Percentiles rank a stretch among this genome's conserved stretches.
These are phyloP conservation scores for Stratiolaelaps scimitus DNA, from an alignment of 1,140 invertebrate species.

Conservation along the genomic window DNA sequence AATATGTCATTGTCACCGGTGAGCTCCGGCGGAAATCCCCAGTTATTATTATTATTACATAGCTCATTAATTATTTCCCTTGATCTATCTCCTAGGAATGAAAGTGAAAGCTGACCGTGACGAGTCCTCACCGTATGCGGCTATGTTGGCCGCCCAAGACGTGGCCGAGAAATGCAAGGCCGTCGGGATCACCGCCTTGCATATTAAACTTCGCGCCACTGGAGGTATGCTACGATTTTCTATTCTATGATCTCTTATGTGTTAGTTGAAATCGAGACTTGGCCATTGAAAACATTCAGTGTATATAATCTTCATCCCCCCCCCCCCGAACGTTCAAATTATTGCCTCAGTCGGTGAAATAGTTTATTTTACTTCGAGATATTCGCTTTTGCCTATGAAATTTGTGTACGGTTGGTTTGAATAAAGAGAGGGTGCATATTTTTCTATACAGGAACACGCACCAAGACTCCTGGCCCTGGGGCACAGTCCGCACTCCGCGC, in stretches of 20 bases:
- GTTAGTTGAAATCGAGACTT: no score
- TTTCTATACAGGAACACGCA: conserved; percentile 44
- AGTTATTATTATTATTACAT: no score
- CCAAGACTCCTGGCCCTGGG: conserved; percentile 93
- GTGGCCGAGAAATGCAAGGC: conserved; percentile 97
- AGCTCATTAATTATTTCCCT: no score
- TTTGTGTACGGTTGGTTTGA: neutral
- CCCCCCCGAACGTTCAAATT: no score
- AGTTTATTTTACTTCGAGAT: neutral
- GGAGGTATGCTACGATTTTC: conserved; percentile 77
- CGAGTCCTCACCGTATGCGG: conserved; percentile 97
- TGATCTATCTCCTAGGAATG: conserved; percentile 60
- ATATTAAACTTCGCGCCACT: conserved; percentile 94
- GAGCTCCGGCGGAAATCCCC: no score
- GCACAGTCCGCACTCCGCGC: conserved; percentile 95
- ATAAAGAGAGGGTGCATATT: conserved; percentile 16
- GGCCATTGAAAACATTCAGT: no score
- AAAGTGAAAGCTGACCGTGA: conserved; percentile 99
- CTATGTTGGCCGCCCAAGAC: conserved; percentile 99
- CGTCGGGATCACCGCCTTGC: conserved; percentile 89
- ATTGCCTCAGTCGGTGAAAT: neutral
- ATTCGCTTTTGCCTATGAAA: neutral
- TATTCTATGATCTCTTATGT: no score
- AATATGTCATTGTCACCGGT: no score
- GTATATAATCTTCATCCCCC: no score